These are phyloP conservation scores for Escarpia spicata DNA, from an alignment of 2,888 invertebrate genomes.

Conservation along the genomic window DNA sequence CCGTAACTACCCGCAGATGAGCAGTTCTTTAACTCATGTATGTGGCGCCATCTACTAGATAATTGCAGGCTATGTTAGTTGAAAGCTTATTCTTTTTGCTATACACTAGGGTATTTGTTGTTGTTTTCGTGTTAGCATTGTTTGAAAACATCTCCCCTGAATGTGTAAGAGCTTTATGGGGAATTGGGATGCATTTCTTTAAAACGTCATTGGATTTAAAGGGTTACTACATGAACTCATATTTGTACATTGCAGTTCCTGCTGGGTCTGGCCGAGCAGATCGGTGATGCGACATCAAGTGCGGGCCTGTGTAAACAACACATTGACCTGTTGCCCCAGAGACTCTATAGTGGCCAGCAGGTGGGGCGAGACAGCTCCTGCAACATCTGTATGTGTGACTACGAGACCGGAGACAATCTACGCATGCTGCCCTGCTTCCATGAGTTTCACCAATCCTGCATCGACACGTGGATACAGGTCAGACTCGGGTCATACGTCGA, in stretches of 20 bases:
- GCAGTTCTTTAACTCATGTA: too few species aligned
- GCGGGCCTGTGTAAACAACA: background rate
- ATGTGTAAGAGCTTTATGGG: too few species aligned
- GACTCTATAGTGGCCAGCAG: background rate
- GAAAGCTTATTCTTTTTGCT: too few species aligned
- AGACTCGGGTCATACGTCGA: background rate
- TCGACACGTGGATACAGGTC: slow-evolving; percentile 61
- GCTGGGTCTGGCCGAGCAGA: background rate
- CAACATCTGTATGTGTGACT: slow-evolving; percentile 59
- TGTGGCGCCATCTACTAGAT: too few species aligned
- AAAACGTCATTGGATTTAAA: too few species aligned
- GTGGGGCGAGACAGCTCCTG: background rate
- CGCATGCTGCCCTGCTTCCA: slow-evolving; percentile 60
- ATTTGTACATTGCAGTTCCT: background rate
- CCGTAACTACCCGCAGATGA: too few species aligned
- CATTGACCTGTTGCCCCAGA: background rate
- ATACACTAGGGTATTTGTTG: too few species aligned
- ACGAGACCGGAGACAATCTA: slow-evolving; percentile 51
- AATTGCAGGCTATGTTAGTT: too few species aligned
- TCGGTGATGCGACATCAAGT: background rate
- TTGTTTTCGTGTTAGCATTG: too few species aligned
- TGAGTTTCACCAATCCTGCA: slow-evolving; percentile 56
- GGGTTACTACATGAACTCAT: too few species aligned
- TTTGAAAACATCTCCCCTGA: too few species aligned
- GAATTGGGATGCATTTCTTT: too few species aligned